phyloP scores from a whole-genome alignment of 2,888 invertebrate species.

The Oxyscelio sp. region DNA sequence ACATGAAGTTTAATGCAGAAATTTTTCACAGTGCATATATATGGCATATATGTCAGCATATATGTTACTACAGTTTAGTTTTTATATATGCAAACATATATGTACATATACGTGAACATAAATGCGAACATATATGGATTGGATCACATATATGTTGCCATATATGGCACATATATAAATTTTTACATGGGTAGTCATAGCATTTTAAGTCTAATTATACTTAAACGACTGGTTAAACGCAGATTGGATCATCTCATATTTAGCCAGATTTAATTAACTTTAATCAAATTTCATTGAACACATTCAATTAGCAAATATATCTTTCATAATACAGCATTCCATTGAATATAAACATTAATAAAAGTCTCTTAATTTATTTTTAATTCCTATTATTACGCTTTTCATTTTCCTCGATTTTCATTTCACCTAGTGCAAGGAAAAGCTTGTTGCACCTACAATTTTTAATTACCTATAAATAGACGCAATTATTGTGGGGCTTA shows the following conservation, averaged over 20 bases:
- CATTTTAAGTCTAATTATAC: neutral
- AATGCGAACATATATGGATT: too few species aligned
- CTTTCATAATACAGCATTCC: neutral
- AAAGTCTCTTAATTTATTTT: conserved; percentile 34
- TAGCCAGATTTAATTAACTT: neutral
- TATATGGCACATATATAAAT: too few species aligned
- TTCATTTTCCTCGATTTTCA: conserved; percentile 52
- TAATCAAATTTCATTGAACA: conserved; percentile 3
- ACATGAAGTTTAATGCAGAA: too few species aligned
- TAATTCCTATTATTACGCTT: conserved; percentile 18
- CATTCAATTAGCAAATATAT: neutral
- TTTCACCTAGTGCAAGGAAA: conserved; percentile 42
- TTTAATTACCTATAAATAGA: neutral
- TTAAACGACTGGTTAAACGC: neutral
- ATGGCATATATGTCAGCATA: too few species aligned
- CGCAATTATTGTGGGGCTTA: conserved; percentile 50
- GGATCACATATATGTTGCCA: too few species aligned
- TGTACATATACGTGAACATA: too few species aligned
- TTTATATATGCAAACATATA: too few species aligned
- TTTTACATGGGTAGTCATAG: too few species aligned
- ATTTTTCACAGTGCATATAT: too few species aligned
- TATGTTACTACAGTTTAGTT: too few species aligned
- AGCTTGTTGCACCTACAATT: conserved; percentile 10
- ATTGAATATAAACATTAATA: conserved; percentile 17
- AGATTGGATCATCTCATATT: neutral